These are phyloP conservation scores for Empidonax alnorum DNA, from an alignment of 2,113 vertebrate species.

Conservation along the genomic window DNA sequence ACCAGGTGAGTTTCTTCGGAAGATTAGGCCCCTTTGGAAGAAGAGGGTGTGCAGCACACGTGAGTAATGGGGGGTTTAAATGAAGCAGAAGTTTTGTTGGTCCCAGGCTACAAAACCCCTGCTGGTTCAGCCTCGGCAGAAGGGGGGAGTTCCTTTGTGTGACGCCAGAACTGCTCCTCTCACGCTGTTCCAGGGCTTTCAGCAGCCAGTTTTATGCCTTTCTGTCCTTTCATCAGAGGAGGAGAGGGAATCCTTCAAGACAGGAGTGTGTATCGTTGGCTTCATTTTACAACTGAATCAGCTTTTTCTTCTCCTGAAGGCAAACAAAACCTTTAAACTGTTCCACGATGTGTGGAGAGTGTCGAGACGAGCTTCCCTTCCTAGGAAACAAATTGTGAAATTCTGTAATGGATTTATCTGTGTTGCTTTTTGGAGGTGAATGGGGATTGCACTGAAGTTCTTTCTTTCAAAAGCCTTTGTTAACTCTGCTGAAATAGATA, in stretches of 20 bases:
- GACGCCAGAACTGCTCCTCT: not conserved
- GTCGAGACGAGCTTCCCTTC: not conserved
- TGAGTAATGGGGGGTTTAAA: not conserved
- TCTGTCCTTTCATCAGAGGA: not conserved
- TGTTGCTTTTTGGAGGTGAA: not conserved
- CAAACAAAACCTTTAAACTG: conserved; percentile 23
- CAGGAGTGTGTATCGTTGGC: not conserved
- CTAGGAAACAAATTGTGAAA: not conserved
- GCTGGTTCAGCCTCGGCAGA: not conserved
- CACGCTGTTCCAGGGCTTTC: not conserved
- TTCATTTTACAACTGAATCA: not conserved
- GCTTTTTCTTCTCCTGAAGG: conserved; percentile 22
- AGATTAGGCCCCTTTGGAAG: not conserved
- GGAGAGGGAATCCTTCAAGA: not conserved
- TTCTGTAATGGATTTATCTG: not conserved
- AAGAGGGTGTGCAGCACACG: not conserved
- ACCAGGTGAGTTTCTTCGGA: not conserved
- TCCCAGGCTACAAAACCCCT: not conserved
- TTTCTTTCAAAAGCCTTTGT: not conserved
- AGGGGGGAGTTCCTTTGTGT: not conserved
- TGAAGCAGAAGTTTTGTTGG: not conserved
- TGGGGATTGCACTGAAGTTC: not conserved
- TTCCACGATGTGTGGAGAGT: not conserved
- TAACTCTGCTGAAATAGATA: not conserved
- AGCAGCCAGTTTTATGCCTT: not conserved